Base-by-base conservation (phyloP, 2,797 vertebrate genomes). In the Leptatherina wallacei region DNA sequence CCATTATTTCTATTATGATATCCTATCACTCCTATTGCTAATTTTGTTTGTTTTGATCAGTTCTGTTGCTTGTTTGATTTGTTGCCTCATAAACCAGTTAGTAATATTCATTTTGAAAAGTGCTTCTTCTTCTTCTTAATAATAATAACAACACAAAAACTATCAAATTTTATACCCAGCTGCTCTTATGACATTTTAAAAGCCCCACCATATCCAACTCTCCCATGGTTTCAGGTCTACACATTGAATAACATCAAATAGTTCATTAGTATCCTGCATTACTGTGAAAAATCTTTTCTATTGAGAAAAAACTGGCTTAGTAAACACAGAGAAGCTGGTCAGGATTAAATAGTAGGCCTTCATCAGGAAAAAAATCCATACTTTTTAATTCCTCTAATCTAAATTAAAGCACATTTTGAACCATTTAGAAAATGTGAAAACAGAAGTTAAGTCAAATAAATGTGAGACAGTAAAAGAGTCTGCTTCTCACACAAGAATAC, bases 261-360 rank as follows among this genome's bases (percentile, higher is more conserved):
- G 18, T 61, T 6, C 59, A 64, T 63, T 27, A 32, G 62, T 20
- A 33, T 62, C 30, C 47, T 66, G 40, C 64, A 22, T 56, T 61
- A 10, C 18, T 54, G 32, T 65, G 51, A 2, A 55, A 16, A 29
- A 55, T 14, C 1, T 14, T 27, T 55, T 29, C 24, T 29, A 11
- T 27, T 29, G 27, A 24, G 11, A 24, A 30, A 5, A 5, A 55
- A 54, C 14, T 5, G 22, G 9, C 2, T 14, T 5, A 55, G 12
- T 14, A 29, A 3, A 55, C 12, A 14, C 6, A 14, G 8, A 55
- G 13, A 24, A 55, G 14, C 12, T 55, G 12, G 24, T 14, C 27
- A 27, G 24, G 20, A 30, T 49, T 60, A 69, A 68, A 24, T 2
- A 69, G 1, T 0, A 69, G 16, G 14, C 14, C 3, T 22, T 18